Conservation (phyloP, 2,113 vertebrate genomes). For the Phasianus colchicus region DNA sequence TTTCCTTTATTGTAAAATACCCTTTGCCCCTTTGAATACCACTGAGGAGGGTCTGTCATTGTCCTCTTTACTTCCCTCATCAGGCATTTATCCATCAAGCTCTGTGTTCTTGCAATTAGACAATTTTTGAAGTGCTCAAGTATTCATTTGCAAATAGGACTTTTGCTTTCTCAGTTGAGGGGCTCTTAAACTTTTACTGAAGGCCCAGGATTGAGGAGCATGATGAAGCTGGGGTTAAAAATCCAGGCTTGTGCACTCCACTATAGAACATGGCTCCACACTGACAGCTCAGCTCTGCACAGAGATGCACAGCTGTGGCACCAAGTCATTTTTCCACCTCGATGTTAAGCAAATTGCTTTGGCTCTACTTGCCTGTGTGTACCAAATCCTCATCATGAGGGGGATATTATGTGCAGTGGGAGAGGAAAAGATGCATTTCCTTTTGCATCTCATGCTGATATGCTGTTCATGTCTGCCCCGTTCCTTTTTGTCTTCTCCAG, state of each 20-base stretch:
- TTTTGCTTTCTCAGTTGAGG: neutral
- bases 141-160: neutral
- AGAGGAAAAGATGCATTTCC: neutral
- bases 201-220: neutral
- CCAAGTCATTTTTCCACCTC: neutral
- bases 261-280: neutral
- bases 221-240: neutral
- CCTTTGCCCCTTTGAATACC: neutral
- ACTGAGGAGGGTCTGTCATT: neutral
- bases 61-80: neutral
- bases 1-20: neutral
- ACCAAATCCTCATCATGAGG: neutral
- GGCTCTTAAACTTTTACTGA: neutral
- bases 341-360: conserved; percentile 9
- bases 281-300: neutral
- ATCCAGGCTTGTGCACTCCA: neutral
- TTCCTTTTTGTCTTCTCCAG: neutral
- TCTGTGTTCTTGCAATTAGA: neutral
- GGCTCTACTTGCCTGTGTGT: neutral
- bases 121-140: neutral
- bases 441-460: neutral
- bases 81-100: neutral
- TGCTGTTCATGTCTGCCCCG: neutral
- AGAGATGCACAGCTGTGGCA: neutral
- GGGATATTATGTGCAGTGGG: neutral